Percentiles rank a stretch among this genome's conserved stretches.
phyloP scores from a whole-genome alignment of 2,888 invertebrate genomes.

The Drosophila subquinaria region DNA sequence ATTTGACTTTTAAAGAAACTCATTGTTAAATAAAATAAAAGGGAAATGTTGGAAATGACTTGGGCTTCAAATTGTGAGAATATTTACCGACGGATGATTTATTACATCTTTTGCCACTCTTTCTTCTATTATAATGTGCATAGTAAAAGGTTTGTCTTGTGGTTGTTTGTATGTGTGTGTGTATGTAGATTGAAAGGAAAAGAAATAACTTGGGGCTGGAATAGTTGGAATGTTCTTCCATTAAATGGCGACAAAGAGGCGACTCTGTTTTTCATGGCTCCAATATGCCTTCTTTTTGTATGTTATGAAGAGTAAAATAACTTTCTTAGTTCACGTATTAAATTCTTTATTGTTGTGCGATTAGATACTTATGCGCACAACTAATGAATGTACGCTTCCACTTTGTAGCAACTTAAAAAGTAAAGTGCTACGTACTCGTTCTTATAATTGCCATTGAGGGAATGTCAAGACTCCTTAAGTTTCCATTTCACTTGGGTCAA shows the following conservation, averaged over 20 bases:
- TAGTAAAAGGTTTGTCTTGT: neutral
- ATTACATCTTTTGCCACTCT: neutral
- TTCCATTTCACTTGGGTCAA: conserved; percentile 35
- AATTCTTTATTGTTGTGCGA: neutral
- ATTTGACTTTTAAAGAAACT: neutral
- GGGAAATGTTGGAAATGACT: neutral
- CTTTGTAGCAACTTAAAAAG: neutral
- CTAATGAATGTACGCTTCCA: neutral
- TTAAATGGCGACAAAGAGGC: neutral
- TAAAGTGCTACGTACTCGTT: conserved; percentile 3
- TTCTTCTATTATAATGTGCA: neutral
- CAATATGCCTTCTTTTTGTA: neutral
- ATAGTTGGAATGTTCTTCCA: neutral
- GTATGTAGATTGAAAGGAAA: neutral
- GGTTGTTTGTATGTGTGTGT: neutral
- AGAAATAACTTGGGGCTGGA: neutral
- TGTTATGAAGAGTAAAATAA: neutral
- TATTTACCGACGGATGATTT: neutral
- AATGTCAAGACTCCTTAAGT: conserved; percentile 20
- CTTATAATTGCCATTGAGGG: conserved; percentile 10
- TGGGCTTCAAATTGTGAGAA: neutral
- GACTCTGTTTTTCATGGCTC: neutral
- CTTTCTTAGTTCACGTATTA: neutral
- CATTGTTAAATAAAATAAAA: neutral
- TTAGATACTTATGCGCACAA: conserved; percentile 6